These are phyloP conservation scores for Tachysurus vachellii DNA, from an alignment of 2,113 vertebrate species.

Conservation along the genomic window DNA sequence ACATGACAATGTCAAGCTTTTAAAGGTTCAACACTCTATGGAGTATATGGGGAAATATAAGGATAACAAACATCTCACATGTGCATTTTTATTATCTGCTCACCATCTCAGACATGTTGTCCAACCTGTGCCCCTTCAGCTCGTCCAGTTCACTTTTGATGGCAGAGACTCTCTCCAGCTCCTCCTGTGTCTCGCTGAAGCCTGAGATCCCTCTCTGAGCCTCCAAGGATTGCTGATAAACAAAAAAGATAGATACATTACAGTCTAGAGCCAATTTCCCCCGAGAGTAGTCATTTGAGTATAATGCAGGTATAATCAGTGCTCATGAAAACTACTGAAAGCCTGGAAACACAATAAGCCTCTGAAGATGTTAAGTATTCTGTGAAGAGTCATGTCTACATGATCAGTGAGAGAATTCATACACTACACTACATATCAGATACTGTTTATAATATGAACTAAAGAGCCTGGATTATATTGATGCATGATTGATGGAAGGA, in stretches of 20 bases:
- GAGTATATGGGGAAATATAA: not conserved
- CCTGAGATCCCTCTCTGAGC: conserved; percentile 91
- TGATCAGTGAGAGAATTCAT: conserved; percentile 20
- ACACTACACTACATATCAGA: not conserved
- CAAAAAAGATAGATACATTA: not conserved
- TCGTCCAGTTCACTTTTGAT: conserved; percentile 95
- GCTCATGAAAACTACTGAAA: conserved; percentile 12
- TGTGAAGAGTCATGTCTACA: conserved; percentile 44
- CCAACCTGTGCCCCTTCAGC: conserved; percentile 88
- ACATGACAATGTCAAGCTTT: not conserved
- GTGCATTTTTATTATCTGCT: conserved; percentile 40
- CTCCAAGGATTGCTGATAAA: conserved; percentile 83
- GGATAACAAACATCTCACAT: not conserved
- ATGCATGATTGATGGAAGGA: not conserved
- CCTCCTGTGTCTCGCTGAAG: conserved; percentile 92
- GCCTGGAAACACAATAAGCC: not conserved
- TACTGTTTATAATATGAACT: not conserved
- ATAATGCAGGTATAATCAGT: conserved; percentile 21
- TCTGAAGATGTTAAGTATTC: conserved; percentile 35
- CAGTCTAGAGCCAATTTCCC: not conserved
- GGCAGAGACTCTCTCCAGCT: conserved; percentile 90
- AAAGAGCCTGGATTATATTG: not conserved
- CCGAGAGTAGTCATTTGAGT: not conserved
- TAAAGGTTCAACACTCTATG: not conserved
- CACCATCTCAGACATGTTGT: conserved; percentile 97